phyloP scores from a whole-genome alignment of 2,113 vertebrate species.

The Hepsetus odoe region DNA sequence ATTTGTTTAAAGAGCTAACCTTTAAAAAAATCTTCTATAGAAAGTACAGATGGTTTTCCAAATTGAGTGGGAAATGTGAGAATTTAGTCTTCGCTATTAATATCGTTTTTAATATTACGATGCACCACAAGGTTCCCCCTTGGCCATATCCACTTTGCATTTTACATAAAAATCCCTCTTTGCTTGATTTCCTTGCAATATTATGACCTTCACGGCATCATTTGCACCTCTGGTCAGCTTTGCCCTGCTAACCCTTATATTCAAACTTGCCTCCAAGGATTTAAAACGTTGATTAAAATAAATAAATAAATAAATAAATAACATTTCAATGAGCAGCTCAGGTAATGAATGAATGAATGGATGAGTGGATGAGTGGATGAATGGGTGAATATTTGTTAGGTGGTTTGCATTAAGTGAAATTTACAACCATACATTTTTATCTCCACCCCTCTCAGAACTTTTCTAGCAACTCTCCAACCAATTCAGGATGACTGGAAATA shows the following conservation, averaged over 20 bases:
- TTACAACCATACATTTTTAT: neutral
- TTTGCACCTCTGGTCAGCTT: neutral
- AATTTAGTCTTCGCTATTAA: neutral
- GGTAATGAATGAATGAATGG: no score
- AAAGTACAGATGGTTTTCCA: neutral
- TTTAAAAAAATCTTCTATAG: neutral
- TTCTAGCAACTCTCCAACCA: neutral
- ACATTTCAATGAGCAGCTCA: neutral
- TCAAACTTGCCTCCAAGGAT: neutral
- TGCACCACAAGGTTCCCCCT: neutral
- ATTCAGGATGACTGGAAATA: neutral
- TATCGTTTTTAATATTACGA: neutral
- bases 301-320: neutral
- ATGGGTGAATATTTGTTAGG: no score
- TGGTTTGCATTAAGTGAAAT: no score
- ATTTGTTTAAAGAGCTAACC: neutral
- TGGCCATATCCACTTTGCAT: neutral
- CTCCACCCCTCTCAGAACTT: neutral
- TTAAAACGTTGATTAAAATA: no score
- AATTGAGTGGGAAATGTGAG: neutral
- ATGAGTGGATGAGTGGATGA: no score
- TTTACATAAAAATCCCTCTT: neutral
- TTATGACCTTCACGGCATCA: neutral
- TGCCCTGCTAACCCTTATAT: neutral
- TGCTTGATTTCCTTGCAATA: neutral